Base-by-base conservation (phyloP, 23 tunicate genomes). In the Halocynthia aurantium region DNA sequence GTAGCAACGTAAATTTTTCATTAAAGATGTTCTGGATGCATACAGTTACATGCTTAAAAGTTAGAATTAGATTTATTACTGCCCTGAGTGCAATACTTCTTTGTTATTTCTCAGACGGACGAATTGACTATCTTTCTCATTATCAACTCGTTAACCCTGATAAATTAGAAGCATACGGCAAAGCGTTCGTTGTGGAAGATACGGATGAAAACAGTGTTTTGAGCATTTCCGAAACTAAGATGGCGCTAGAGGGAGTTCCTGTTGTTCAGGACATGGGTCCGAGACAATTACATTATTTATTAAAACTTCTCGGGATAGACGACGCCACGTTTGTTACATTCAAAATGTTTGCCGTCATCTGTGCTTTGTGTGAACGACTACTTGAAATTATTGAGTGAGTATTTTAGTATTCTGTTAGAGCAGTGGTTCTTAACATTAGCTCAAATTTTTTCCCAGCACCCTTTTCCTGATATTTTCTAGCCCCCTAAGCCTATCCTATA, bases 151-250 rank as follows among this genome's bases (percentile, higher is more conserved):
- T 89, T 0, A 69, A 84, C 40, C 96, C 96, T 6, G 69, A 50
- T 70, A 84, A 84, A 51, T 75, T 89, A 50, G 96, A 89, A 70
- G 22, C 71, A 6, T 89, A 89, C 79, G 96, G 88, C 10, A 89
- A 89, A 55, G 96, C 96, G 8, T 89, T 89, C 71, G 76, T 89
- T 12, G 96, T 89, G 5, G 96, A 89, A 75, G 96, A 89, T 64
- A 49, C 61, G 51, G 96, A 89, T 31, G 88, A 89, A 76, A 89
- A 89, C 50, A 52, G 76, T 51, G 79, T 89, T 63, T 60, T 89
- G 69, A 84, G 70, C 60, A 49, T 89, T 69, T 67, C 65, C 58
- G 96, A 89, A 70, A 81, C 85, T 7, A 69, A 87, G 22, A 85
- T 84, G 2, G 96, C 96, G 7, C 55, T 89, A 67, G 96, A 89